Percentiles rank a stretch among this genome's conserved stretches.
phyloP scores from a whole-genome alignment of 2,113 vertebrate genomes.

The Ranitomeya imitator region DNA sequence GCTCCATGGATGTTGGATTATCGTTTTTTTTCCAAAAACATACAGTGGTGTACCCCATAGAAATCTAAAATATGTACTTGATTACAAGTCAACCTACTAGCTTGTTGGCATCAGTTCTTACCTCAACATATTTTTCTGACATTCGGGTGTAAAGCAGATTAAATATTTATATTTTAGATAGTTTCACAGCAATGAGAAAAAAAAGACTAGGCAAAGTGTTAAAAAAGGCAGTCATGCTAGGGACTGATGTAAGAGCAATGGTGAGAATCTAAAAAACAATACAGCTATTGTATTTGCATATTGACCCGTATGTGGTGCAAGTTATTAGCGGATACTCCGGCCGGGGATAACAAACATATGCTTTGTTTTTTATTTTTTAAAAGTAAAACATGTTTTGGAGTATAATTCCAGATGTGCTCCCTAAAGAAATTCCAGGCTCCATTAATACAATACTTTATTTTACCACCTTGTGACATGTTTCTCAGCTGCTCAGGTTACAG shows the following conservation, averaged over 20 bases:
- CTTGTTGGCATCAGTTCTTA: neutral
- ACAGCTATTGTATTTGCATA: constrained; percentile 37
- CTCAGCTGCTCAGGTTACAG: constrained; percentile 42
- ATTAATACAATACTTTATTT: constrained; percentile 44
- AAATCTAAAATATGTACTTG: neutral
- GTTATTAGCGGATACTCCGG: constrained; percentile 27
- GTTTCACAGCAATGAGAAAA: neutral
- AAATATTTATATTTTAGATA: constrained; percentile 9
- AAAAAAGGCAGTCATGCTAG: neutral
- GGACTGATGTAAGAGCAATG: neutral
- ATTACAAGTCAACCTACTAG: neutral
- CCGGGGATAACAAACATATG: constrained; percentile 27
- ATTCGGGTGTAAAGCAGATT: neutral
- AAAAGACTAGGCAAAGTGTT: neutral
- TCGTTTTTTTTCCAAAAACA: too few relatives aligned
- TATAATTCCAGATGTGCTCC: constrained; percentile 48
- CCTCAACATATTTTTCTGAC: neutral
- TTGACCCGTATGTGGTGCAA: neutral
- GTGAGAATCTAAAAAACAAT: neutral
- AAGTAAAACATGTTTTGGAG: constrained; percentile 47
- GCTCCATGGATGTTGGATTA: too few relatives aligned
- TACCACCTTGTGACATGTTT: constrained; percentile 50
- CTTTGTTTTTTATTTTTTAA: constrained; percentile 42
- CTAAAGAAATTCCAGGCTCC: constrained; percentile 26
- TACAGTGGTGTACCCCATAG: too few relatives aligned